These are phyloP conservation scores for Anaspis maculata DNA, from an alignment of 2,888 invertebrate genomes.

Conservation along the genomic window DNA sequence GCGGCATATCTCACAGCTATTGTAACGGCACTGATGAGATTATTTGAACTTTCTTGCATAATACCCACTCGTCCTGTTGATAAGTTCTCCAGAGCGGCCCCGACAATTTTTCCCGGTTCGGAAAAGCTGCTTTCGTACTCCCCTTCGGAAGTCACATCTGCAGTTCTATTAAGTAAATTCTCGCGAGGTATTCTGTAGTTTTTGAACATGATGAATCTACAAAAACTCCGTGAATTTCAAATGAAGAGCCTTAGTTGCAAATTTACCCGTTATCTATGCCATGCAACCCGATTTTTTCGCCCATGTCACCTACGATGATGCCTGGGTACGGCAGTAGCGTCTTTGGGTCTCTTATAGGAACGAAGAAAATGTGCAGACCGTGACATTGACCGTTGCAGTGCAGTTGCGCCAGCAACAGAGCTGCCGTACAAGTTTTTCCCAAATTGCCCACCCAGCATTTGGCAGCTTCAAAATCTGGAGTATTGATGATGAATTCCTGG, in stretches of 20 bases:
- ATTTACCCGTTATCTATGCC: slow-evolving; percentile 92
- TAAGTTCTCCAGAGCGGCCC: slow-evolving; percentile 76
- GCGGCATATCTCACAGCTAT: slow-evolving; percentile 78
- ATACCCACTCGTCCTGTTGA: slow-evolving; percentile 78
- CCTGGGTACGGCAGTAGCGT: slow-evolving; percentile 74
- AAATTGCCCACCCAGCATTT: slow-evolving; percentile 96
- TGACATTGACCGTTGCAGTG: slow-evolving; percentile 71
- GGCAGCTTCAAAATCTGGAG: slow-evolving; percentile 90
- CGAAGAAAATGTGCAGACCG: slow-evolving; percentile 84
- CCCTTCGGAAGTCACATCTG: slow-evolving; percentile 82
- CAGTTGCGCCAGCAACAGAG: slow-evolving; percentile 83
- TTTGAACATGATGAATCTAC: slow-evolving; percentile 82
- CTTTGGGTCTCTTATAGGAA: slow-evolving; percentile 72
- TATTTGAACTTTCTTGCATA: slow-evolving; percentile 55
- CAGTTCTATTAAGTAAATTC: slow-evolving; percentile 78
- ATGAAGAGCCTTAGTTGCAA: slow-evolving; percentile 12
- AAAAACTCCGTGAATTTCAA: slow-evolving; percentile 42
- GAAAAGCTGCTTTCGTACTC: slow-evolving; percentile 84
- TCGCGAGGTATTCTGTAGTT: slow-evolving; percentile 80
- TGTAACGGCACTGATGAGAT: slow-evolving; percentile 61
- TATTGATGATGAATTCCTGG: slow-evolving; percentile 78
- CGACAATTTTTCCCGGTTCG: slow-evolving; percentile 78
- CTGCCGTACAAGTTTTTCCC: slow-evolving; percentile 76
- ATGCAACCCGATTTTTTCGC: slow-evolving; percentile 84
- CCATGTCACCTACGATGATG: slow-evolving; percentile 84